Evolutionary conservation across 2,888 invertebrate species (phyloP), one percentile per base, ranked within the genome.

Genomic region (Malthinus flaveolus): DNA sequence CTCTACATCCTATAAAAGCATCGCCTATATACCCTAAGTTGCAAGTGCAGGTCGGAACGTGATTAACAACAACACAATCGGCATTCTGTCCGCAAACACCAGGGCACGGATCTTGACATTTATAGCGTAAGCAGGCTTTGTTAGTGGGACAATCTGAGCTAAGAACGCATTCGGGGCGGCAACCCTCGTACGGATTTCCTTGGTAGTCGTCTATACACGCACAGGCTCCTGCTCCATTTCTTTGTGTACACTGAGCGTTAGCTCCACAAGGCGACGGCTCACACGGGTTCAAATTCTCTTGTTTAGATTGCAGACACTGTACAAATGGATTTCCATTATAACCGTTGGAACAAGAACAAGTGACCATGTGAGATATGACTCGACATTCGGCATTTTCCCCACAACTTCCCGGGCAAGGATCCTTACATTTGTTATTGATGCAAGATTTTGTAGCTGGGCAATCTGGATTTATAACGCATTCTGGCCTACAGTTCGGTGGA

Each of bases 241-340:
- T 83, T 75, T 89, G 85, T 69, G 83, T 86, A 77, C 92, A 89
- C 72, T 90, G 80, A 1, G 94, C 92, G 75, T 94, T 95, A 1
- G 89, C 79, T 34, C 94, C 95, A 74, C 95, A 95, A 1, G 93
- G 93, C 32, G 91, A 91, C 50, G 93, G 92, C 73, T 91, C 88
- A 73, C 93, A 93, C 0, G 92, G 92, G 69, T 88, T 87, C 4
- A 84, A 66, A 82, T 84, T 75, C 36, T 82, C 79, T 68, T 84
- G 82, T 79, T 81, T 79, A 72, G 85, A 82, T 50, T 78, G 78
- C 51, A 87, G 78, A 72, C 93, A 93, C 72, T 91, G 90, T 34
- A 90, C 84, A 69, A 92, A 92, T 46, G 93, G 90, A 80, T 93
- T 90, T 60, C 94, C 95, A 7, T 87, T 88, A 74, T 83, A 92